These are phyloP conservation scores for Stylophora pistillata DNA, from an alignment of 64 coral and sea anemone species.

Conservation along the genomic window DNA sequence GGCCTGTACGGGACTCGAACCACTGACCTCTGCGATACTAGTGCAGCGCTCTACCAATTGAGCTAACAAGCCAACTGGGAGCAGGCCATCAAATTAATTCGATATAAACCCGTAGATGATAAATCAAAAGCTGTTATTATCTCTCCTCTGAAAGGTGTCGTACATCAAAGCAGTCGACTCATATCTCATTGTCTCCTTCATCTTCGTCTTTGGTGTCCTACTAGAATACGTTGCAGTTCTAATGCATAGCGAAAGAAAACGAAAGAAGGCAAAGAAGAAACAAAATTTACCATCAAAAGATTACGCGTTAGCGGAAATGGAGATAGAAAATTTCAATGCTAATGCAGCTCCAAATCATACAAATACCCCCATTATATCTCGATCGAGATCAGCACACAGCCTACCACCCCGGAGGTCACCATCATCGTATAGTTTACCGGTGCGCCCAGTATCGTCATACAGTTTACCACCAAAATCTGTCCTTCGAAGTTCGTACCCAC, in stretches of 20 bases:
- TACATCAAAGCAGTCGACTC: conserved; percentile 77
- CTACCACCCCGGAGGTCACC: neutral
- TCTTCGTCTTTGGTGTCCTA: conserved; percentile 69
- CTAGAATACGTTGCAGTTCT: conserved; percentile 75
- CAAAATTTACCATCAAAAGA: conserved; percentile 3
- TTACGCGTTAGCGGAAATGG: conserved; percentile 21
- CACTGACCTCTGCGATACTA: no score
- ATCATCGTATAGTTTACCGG: neutral
- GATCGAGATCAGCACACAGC: conserved; percentile 13
- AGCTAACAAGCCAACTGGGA: no score
- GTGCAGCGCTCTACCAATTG: no score
- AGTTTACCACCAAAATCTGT: conserved; percentile 25
- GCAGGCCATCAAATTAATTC: no score
- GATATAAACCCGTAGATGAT: no score
- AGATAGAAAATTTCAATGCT: neutral
- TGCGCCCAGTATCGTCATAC: neutral
- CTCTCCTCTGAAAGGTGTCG: conserved; percentile 29
- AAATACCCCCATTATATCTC: neutral
- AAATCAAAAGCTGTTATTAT: neutral
- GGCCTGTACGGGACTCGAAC: no score
- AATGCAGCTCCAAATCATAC: neutral
- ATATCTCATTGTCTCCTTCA: conserved; percentile 70
- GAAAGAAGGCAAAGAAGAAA: neutral
- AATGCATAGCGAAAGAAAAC: conserved; percentile 62
- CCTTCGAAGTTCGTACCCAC: neutral